Evolutionary conservation across 1,140 invertebrate genomes (phyloP), one percentile per base, ranked within the genome.

Genomic region (Drosophila gunungcola): DNA sequence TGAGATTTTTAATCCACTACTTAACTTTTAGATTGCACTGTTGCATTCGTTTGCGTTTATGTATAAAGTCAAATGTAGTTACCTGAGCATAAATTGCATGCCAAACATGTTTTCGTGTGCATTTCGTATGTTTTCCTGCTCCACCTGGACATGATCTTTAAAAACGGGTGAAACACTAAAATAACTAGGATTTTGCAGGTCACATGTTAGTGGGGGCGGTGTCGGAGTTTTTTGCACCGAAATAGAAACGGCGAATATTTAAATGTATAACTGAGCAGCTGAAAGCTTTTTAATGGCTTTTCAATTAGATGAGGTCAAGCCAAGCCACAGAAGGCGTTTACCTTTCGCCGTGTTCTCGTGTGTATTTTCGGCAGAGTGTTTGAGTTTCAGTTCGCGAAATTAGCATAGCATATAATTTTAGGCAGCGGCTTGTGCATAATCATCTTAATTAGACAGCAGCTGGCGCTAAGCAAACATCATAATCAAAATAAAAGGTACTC

Each of bases 221-320:
- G 21, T 29, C 36, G 34, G 38, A 48, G 54, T 42, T 54, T 34
- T 45, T 54, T 38, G 52, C 51, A 69, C 21, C 52, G 60, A 83
- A 81, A 88, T 72, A 73, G 80, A 88, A 83, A 80, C 73, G 60
- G 74, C 73, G 72, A 84, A 84, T 89, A 90, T 89, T 89, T 88
- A 84, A 89, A 89, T 89, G 85, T 78, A 89, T 89, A 89, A 89
- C n/a, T 89, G 84, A 89, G 85, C 61, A 90, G 77, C 77, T 89
- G 84, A 89, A 89, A 89, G 84, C 84, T 89, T 89, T 89, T 89
- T 89, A 89, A 89, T 89, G 84, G 84, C 69, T 89, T 89, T 89
- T 89, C 85, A 89, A 89, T 89, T 89, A 89, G 85, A 80, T 76
- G 73, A 84, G 77, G 77, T 80, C 84, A 68, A 72, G 65, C 69